Conservation (phyloP, 2,888 invertebrate species). For the Agrotis ipsilon region DNA sequence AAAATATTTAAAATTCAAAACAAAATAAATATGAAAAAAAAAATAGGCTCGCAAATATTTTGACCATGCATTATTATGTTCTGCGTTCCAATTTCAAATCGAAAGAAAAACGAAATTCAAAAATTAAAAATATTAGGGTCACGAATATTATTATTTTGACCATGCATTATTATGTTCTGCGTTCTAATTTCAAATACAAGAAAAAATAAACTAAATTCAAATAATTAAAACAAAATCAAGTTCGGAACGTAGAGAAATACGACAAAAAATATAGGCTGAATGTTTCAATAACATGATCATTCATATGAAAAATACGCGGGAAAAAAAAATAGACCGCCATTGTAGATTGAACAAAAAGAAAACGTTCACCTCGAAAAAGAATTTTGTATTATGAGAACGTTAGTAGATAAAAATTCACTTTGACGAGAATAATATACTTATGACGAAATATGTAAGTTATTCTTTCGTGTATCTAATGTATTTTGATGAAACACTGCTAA, state of each 20-base stretch:
- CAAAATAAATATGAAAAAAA: background rate
- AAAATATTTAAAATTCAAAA: conserved; percentile 1
- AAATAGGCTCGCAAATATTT: background rate
- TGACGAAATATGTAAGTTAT: background rate
- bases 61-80: background rate
- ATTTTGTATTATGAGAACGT: background rate
- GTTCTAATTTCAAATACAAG: conserved; percentile 21
- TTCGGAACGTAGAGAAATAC: background rate
- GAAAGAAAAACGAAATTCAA: conserved; percentile 18
- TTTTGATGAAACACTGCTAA: background rate
- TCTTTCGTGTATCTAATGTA: background rate
- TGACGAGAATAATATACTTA: too few species aligned
- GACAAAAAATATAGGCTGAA: background rate
- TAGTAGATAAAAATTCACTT: background rate
- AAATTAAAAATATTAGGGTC: background rate
- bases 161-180: background rate
- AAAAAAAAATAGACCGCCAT: background rate
- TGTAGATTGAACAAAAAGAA: background rate
- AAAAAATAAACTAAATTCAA: background rate
- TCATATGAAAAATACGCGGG: background rate
- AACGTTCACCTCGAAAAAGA: background rate
- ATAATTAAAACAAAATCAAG: background rate
- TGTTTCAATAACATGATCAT: conserved; percentile 7
- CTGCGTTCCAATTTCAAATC: conserved; percentile 17
- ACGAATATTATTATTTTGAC: background rate